Conservation (phyloP, 2,797 vertebrate genomes). For the Danio aesculapii region DNA sequence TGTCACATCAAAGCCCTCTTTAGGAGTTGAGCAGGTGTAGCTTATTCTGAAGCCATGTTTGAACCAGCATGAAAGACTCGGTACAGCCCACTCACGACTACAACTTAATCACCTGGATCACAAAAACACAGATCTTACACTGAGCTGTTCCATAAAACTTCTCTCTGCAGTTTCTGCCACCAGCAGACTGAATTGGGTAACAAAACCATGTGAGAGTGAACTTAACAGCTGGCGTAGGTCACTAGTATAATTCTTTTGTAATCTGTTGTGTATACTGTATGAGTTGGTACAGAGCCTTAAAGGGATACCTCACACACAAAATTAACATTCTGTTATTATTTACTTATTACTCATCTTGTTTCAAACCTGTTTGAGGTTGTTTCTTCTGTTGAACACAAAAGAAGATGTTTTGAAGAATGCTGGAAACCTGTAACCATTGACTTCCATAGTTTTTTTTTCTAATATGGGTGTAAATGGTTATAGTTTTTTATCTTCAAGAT, state of each 20-base stretch:
- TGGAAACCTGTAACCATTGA: too few relatives aligned
- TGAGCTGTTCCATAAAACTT: constrained; percentile 37
- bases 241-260: not conserved
- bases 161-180: constrained; percentile 1
- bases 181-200: not conserved
- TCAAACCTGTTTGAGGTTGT: too few relatives aligned
- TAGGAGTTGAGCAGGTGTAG: constrained; percentile 76
- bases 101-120: constrained; percentile 56
- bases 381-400: too few relatives aligned
- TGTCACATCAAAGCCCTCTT: constrained; percentile 76
- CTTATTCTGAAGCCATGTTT: constrained; percentile 69
- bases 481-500: too few relatives aligned
- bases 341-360: too few relatives aligned
- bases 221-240: not conserved
- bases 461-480: too few relatives aligned
- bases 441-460: too few relatives aligned
- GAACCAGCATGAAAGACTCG: constrained; percentile 74
- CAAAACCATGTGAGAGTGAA: not conserved
- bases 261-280: not conserved
- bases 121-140: constrained; percentile 34
- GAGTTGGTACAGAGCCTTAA: not conserved
- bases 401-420: too few relatives aligned
- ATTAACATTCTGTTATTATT: too few relatives aligned
- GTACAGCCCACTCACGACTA: constrained; percentile 61
- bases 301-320: too few relatives aligned